A percentile compares a stretch with the other conserved stretches of the same genome.
Evolutionary conservation across 2,113 vertebrate species (phyloP).

Genomic region (Xiphorhynchus elegans): DNA sequence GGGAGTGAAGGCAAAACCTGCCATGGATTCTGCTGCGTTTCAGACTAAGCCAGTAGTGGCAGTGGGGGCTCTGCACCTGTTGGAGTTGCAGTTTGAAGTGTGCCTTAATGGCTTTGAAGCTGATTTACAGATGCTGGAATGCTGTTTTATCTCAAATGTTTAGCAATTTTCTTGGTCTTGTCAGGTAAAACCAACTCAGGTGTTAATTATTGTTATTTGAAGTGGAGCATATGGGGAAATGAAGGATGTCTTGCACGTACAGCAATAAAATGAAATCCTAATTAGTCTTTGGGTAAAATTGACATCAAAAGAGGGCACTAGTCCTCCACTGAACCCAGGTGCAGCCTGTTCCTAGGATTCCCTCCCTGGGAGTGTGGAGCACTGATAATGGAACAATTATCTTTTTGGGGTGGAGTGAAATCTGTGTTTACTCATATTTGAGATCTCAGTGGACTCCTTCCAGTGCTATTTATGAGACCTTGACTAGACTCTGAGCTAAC

Average conservation of each 20-base stretch:
- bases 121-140: neutral
- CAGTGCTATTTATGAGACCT: slow-evolving; percentile 9
- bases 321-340: neutral
- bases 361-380: neutral
- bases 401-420: slow-evolving; percentile 1
- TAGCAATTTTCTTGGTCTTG: neutral
- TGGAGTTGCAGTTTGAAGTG: neutral
- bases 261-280: neutral
- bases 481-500: neutral
- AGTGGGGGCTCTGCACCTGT: neutral
- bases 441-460: slow-evolving; percentile 30
- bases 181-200: neutral
- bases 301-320: slow-evolving; percentile 55
- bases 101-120: neutral
- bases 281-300: neutral
- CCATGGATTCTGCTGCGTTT: neutral
- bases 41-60: neutral
- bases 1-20: neutral
- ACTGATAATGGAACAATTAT: neutral
- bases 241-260: neutral
- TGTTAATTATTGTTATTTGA: neutral
- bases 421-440: slow-evolving; percentile 31
- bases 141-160: neutral
- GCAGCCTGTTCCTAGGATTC: neutral
- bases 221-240: neutral